phyloP scores from a whole-genome alignment of 2,797 vertebrate species.

The Falco columbarius region DNA sequence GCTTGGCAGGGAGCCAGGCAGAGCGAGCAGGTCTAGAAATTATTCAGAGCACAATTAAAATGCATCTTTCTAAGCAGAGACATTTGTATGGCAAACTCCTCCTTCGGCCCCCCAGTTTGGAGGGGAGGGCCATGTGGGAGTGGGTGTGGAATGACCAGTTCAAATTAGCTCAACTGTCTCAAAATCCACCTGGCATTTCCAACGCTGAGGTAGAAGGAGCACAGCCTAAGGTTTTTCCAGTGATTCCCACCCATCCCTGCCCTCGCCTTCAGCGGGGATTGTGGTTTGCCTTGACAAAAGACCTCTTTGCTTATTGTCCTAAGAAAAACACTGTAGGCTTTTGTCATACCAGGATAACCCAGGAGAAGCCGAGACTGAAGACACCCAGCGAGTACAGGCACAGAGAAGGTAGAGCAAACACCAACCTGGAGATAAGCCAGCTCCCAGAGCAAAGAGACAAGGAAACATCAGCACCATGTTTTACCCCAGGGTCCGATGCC shows the following conservation, averaged over 20 bases:
- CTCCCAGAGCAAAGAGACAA: neutral
- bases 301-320: neutral
- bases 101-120: neutral
- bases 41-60: conserved; percentile 4
- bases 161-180: neutral
- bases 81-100: neutral
- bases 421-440: neutral
- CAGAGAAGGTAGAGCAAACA: neutral
- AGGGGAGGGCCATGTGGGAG: neutral
- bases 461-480: neutral
- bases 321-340: neutral
- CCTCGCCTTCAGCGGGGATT: neutral
- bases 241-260: neutral
- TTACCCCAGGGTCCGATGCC: neutral
- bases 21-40: neutral
- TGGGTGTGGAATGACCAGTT: fast-evolving
- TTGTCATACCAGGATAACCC: neutral
- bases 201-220: neutral
- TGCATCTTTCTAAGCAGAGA: neutral
- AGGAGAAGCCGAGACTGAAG: neutral
- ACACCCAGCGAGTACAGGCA: neutral
- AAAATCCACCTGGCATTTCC: neutral
- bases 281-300: neutral
- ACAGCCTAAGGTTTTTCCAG: neutral
- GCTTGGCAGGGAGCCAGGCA: conserved; percentile 2